These are phyloP conservation scores for Tragelaphus imberbis DNA, from an alignment of 2,113 vertebrate species.

Conservation along the genomic window DNA sequence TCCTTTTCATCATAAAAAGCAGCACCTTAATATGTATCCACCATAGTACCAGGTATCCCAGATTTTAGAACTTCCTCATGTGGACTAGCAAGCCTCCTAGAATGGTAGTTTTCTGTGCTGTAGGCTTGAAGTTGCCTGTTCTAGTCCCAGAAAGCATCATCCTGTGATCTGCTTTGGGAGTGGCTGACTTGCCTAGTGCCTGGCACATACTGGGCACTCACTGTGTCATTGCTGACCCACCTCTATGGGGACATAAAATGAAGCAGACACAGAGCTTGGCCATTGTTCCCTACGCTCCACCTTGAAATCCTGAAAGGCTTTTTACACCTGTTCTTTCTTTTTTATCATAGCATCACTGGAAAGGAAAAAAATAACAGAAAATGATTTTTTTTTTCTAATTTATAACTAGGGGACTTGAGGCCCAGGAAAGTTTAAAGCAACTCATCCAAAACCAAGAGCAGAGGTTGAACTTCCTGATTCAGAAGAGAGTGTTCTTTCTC, in stretches of 20 bases:
- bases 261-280: neutral
- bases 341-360: neutral
- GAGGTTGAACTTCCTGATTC: neutral
- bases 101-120: neutral
- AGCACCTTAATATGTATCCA: no score
- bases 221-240: neutral
- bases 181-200: neutral
- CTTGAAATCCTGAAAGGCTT: neutral
- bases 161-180: neutral
- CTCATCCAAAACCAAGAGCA: neutral
- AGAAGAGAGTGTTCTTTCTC: neutral
- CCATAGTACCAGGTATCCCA: neutral
- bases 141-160: rapidly evolving
- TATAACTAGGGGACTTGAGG: neutral
- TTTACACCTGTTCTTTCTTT: neutral
- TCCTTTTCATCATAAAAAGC: neutral
- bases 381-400: neutral
- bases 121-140: rapidly evolving
- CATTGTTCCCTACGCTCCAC: neutral
- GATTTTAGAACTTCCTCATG: rapidly evolving
- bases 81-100: neutral
- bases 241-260: neutral
- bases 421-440: neutral
- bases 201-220: neutral
- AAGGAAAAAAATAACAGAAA: neutral